These are phyloP conservation scores for Diprion similis DNA, from an alignment of 1,140 invertebrate genomes.

Conservation along the genomic window DNA sequence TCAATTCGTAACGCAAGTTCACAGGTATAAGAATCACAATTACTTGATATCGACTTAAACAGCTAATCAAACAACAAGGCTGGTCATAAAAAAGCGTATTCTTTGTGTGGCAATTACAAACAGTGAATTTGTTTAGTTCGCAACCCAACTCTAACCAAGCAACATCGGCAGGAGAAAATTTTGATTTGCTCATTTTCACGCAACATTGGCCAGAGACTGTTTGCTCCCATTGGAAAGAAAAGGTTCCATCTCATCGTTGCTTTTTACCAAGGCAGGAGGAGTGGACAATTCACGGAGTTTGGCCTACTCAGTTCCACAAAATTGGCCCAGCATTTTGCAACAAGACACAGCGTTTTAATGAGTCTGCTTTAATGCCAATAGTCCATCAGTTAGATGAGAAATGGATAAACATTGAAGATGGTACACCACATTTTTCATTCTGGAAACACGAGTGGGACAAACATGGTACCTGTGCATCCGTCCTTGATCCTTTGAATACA, in stretches of 20 bases:
- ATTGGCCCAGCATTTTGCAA: constrained; percentile 76
- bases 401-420: constrained; percentile 78
- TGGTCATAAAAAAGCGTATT: no score
- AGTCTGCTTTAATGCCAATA: constrained; percentile 65
- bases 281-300: constrained; percentile 85
- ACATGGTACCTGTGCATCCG: constrained; percentile 81
- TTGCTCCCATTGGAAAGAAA: constrained; percentile 75
- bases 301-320: constrained; percentile 77
- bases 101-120: no score
- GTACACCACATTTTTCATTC: constrained; percentile 66
- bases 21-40: no score
- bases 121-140: no score
- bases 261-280: constrained; percentile 66
- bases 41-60: no score
- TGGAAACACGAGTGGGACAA: constrained; percentile 89
- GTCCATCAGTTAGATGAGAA: constrained; percentile 67
- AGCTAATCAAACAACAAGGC: no score
- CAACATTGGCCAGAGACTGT: constrained; percentile 82
- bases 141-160: no score
- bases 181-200: constrained; percentile 81
- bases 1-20: no score
- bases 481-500: constrained; percentile 66
- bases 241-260: constrained; percentile 66
- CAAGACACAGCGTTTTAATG: constrained; percentile 69
- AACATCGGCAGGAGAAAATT: constrained; percentile 49